Evolutionary conservation across 1,140 invertebrate species (phyloP).

Genomic region (Amyelois transitella): DNA sequence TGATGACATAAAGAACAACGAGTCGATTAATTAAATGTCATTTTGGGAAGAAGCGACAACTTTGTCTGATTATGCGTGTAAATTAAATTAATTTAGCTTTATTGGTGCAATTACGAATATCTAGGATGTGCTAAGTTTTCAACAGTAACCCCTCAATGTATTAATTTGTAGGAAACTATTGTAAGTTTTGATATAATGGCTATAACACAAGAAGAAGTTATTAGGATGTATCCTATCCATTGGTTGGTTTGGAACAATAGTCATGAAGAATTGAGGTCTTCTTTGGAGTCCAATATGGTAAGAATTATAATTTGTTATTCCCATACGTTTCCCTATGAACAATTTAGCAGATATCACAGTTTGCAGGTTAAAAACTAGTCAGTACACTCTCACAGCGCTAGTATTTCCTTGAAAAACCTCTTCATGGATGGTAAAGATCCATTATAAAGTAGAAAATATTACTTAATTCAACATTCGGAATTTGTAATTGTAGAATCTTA

Average conservation of each 20-base stretch:
- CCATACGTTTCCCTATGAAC: no score
- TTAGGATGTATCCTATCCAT: slow-evolving; percentile 52
- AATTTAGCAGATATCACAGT: no score
- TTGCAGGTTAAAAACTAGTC: background rate
- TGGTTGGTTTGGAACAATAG: slow-evolving; percentile 65
- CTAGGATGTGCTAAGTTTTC: slow-evolving; percentile 13
- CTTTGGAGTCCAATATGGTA: slow-evolving; percentile 44
- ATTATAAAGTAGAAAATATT: no score
- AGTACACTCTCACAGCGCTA: background rate
- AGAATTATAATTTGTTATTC: slow-evolving; percentile 6
- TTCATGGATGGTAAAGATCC: no score
- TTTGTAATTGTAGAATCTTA: no score
- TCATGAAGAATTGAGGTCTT: slow-evolving; percentile 39
- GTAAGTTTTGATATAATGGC: slow-evolving; percentile 31
- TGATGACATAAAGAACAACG: no score
- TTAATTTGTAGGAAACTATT: slow-evolving; percentile 1
- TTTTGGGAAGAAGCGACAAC: slow-evolving; percentile 10
- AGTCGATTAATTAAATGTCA: background rate
- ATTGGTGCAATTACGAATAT: slow-evolving; percentile 8
- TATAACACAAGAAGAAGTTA: slow-evolving; percentile 46
- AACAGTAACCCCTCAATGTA: background rate
- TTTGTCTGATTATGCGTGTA: background rate
- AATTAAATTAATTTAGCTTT: slow-evolving; percentile 13
- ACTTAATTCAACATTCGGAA: no score
- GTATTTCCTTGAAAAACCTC: no score